Base-by-base conservation (phyloP, 2,797 vertebrate species). In the Geotria australis region DNA sequence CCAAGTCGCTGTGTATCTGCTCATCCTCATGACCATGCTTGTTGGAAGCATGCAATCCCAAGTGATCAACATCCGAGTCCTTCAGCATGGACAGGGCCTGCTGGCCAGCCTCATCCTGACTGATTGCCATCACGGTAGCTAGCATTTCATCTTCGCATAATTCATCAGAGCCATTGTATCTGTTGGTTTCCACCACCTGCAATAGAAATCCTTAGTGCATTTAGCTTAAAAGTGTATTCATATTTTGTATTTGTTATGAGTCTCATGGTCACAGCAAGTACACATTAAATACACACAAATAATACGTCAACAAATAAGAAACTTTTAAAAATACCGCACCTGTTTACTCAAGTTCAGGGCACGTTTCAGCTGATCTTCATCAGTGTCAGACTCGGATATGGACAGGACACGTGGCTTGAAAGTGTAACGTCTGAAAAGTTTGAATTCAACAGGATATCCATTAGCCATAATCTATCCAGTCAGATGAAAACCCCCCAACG, bases 141-240 rank as follows among this genome's bases (percentile, higher is more conserved):
- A 98, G 64, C 68, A 96, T 76, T 61, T 96, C 89, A 5, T 96
- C 91, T 47, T 98, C 88, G 0, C 76, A 88, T 63, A 95, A 78
- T 48, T 69, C 73, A 6, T 77, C 70, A 59, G 81, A 83, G 57
- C 82, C 73, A 1, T 73, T 56, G 7, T 7, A 9, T 55, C 15
- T n/a, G n/a, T 55, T n/a, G 15, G 12, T 55, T 55, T 55, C 15
- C 51, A 55, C 8, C 7, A 7, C 8, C n/a, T n/a, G n/a, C 51
- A n/a, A 3, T 9, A 7, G 8, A n/a, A 55, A 55, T n/a, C 8
- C n/a, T 15, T 15, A n/a, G 55, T 38, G 24, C 24, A 38, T 38
- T 38, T 38, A 38, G 24, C 24, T 5, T 38, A 24, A 38, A 38
- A 24, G 24, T 38, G 24, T 38, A 24, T 38, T 38, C 38, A 38